A percentile compares a stretch with the other conserved stretches of the same genome.
Evolutionary conservation across 2,888 invertebrate species (phyloP).

Genomic region (Aromia moschata): DNA sequence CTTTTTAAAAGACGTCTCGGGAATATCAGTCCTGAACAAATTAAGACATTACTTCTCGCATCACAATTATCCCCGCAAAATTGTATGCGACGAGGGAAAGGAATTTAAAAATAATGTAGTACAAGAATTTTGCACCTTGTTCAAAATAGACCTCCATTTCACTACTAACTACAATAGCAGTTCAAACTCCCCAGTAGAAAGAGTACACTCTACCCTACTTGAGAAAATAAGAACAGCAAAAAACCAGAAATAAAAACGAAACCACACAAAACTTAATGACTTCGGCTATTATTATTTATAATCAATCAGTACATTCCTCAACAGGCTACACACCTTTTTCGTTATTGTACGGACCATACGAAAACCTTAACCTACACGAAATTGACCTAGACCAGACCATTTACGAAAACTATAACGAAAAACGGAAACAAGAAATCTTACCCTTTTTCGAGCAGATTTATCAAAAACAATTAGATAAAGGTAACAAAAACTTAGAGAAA

Average conservation of each 20-base stretch:
- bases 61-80: not conserved
- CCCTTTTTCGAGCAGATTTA: not conserved
- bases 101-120: not conserved
- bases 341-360: not conserved
- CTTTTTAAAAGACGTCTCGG: constrained; percentile 20
- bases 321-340: constrained; percentile 1
- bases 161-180: not conserved
- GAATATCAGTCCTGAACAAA: constrained; percentile 27
- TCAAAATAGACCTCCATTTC: not conserved
- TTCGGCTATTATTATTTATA: not conserved
- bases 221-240: not conserved
- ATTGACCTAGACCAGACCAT: not conserved
- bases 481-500: no score
- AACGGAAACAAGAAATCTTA: not conserved
- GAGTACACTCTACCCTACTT: not conserved
- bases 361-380: not conserved
- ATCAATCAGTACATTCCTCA: not conserved
- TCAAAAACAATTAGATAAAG: not conserved
- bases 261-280: not conserved
- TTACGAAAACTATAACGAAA: not conserved
- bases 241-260: not conserved
- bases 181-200: not conserved
- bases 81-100: not conserved
- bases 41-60: constrained; percentile 20
- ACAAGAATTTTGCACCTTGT: not conserved